A percentile compares a stretch with the other conserved stretches of the same genome.
Evolutionary conservation across 2,797 vertebrate species (phyloP).

Genomic region (Oceanodroma leucorhoa): DNA sequence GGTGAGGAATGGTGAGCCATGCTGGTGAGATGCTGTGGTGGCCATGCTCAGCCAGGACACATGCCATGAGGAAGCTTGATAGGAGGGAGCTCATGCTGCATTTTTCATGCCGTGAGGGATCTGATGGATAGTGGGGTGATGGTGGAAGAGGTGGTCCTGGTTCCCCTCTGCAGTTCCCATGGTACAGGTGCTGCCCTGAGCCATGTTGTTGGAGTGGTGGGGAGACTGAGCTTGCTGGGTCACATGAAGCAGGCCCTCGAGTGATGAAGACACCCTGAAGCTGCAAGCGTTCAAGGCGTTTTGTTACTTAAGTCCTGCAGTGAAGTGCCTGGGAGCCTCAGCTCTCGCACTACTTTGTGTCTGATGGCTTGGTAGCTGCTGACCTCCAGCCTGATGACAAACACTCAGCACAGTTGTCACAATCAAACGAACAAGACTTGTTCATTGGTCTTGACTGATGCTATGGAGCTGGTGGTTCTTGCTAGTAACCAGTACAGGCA

Average conservation of each 20-base stretch:
- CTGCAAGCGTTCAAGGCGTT: neutral
- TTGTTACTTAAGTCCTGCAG: neutral
- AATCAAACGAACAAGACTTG: neutral
- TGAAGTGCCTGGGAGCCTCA: neutral
- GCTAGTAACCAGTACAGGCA: neutral
- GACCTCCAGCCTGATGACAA: neutral
- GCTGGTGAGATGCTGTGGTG: neutral
- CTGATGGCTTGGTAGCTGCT: neutral
- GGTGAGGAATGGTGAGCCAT: neutral
- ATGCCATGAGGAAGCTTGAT: neutral
- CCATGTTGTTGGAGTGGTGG: neutral
- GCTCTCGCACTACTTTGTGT: neutral
- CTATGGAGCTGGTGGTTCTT: neutral
- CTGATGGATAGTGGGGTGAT: neutral
- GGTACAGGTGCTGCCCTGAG: neutral
- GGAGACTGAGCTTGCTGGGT: neutral
- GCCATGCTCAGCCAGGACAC: rapidly evolving
- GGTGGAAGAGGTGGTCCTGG: neutral
- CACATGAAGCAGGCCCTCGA: neutral
- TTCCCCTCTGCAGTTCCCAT: neutral
- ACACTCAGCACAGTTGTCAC: neutral
- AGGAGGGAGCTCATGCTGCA: neutral
- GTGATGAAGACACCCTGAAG: neutral
- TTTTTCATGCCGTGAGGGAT: neutral
- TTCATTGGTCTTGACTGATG: neutral